Base-by-base conservation (phyloP, 35 echinoderm and acorn worm species). In the Lytechinus variegatus region DNA sequence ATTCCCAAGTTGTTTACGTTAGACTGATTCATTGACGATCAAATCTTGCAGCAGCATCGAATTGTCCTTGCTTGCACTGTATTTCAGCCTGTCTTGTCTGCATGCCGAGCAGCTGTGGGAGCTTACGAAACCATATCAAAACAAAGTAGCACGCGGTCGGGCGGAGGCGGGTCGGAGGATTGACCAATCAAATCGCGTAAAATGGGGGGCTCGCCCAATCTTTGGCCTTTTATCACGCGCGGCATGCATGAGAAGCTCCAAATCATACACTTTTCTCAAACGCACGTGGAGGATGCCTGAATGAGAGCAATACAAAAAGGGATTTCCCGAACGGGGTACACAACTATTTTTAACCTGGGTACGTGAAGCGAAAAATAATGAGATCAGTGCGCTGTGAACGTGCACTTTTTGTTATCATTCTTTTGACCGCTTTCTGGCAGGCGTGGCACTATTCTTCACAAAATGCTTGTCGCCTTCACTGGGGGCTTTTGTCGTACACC, bases 161-260 rank as follows among this genome's bases (percentile, higher is more conserved):
- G 87, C 55, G 94, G 60, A 89, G 96, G 96, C 96, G 96, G 57
- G 97, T 98, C 96, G 97, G 94, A 96, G 97, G 97, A 94, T 98
- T 88, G 97, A 98, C 97, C 96, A 98, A 98, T 98, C 93, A 96
- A n/a, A 94, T 6, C 52, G 28, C 60, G 53, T 12, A 16, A 89
- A 89, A 52, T 87, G 56, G 89, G 96, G 91, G 94, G 89, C 95
- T 98, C 71, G 95, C 66, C 97, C 97, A 98, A 98, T 97, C 97
- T 71, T 52, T 60, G 14, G 56, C n/a, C 7, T 57, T 13, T 92
- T 93, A 95, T 95, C 97, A 98, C 95, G 14, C 90, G 71, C 95
- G 94, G 96, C 96, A 95, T 98, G 97, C 89, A 57, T 96, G 61
- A 97, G 91, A 33, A 93, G 53, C 27, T 54, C 13, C 53, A 54